phyloP scores from a whole-genome alignment of 1,140 invertebrate genomes.

The Homalodisca vitripennis region DNA sequence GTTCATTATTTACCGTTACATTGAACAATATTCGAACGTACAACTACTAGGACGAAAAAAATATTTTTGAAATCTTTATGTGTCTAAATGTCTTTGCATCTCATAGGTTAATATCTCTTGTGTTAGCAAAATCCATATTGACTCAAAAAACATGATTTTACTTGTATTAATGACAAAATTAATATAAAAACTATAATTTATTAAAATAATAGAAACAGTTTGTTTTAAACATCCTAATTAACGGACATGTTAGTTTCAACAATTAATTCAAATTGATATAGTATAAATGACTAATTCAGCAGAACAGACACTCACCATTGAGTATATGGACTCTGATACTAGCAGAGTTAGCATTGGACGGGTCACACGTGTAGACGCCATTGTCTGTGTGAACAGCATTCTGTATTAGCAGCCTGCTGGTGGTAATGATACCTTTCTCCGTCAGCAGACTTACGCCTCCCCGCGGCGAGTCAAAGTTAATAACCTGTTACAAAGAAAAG shows the following conservation, averaged over 20 bases:
- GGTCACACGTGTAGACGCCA: conserved; percentile 59
- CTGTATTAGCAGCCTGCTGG: conserved; percentile 60
- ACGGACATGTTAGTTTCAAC: no score
- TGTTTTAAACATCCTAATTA: neutral
- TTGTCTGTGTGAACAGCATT: conserved; percentile 55
- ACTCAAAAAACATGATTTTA: neutral
- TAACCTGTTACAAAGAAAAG: conserved; percentile 52
- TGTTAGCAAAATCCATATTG: neutral
- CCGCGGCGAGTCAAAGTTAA: conserved; percentile 57
- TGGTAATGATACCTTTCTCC: conserved; percentile 58
- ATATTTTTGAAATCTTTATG: no score
- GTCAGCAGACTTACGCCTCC: conserved; percentile 58
- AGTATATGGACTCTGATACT: conserved; percentile 61
- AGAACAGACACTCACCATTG: conserved; percentile 52
- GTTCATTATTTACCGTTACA: no score
- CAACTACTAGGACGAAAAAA: no score
- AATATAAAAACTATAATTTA: neutral
- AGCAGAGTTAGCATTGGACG: conserved; percentile 60
- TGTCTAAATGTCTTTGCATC: no score
- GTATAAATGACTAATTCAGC: neutral
- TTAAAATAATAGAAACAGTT: neutral
- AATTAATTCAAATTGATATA: no score
- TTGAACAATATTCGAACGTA: no score
- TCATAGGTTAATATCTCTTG: no score
- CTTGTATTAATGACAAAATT: neutral